These are phyloP conservation scores for Leptopilina drosophilae DNA, from an alignment of 2,888 invertebrate species.

Conservation along the genomic window DNA sequence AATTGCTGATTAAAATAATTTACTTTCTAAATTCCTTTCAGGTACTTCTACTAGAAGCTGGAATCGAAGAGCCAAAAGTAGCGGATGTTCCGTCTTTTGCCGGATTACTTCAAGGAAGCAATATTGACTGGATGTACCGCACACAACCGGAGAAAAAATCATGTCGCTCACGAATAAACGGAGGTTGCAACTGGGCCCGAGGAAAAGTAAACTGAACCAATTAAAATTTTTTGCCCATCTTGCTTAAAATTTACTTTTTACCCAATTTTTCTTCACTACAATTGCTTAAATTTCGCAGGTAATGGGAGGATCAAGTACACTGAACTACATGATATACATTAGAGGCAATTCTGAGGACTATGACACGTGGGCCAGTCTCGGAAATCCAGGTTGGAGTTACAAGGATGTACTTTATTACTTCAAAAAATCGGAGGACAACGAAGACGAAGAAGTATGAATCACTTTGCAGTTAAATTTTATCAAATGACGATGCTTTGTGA, in stretches of 20 bases:
- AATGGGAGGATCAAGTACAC: conserved; percentile 81
- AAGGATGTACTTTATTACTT: conserved; percentile 77
- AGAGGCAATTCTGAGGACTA: conserved; percentile 80
- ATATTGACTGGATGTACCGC: conserved; percentile 85
- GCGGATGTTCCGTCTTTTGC: conserved; percentile 84
- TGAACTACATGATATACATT: conserved; percentile 82
- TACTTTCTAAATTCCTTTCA: conserved; percentile 69
- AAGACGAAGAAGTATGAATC: conserved; percentile 64
- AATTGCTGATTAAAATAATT: too few species aligned
- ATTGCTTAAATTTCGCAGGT: conserved; percentile 61
- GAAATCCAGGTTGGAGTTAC: conserved; percentile 80
- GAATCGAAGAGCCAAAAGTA: conserved; percentile 83
- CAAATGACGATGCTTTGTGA: too few species aligned
- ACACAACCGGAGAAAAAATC: conserved; percentile 82
- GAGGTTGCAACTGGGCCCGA: conserved; percentile 82
- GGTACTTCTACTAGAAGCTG: conserved; percentile 84
- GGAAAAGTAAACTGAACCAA: conserved; percentile 78
- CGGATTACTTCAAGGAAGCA: conserved; percentile 73
- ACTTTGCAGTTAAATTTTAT: neutral
- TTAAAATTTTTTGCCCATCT: too few species aligned
- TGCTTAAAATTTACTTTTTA: too few species aligned
- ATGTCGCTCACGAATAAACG: conserved; percentile 80
- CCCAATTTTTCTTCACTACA: too few species aligned
- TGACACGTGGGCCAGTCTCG: conserved; percentile 79
- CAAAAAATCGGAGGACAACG: conserved; percentile 78